Percentiles rank a stretch among this genome's conserved stretches.
phyloP scores from a whole-genome alignment of 2,797 vertebrate species.

The Hybognathus amarus region DNA sequence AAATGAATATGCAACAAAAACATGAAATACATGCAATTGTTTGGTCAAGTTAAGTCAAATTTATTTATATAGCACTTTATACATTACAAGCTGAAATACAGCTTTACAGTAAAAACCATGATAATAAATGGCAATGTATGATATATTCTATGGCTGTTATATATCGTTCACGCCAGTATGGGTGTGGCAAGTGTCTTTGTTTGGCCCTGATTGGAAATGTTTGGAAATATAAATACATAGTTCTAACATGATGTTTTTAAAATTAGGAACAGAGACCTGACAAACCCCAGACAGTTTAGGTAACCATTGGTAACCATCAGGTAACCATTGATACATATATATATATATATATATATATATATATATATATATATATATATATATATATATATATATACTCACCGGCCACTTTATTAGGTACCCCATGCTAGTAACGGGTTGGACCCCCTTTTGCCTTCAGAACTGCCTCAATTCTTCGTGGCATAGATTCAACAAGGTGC shows the following conservation, averaged over 20 bases:
- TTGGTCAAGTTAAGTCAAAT: neutral
- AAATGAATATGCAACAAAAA: neutral
- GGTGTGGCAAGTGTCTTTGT: neutral
- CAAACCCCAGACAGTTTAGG: no score
- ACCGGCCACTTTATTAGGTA: no score
- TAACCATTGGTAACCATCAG: neutral
- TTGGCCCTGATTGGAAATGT: neutral
- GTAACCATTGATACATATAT: no score
- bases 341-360: no score
- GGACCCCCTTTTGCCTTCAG: no score
- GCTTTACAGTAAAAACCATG: neutral
- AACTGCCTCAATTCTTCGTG: no score
- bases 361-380: no score
- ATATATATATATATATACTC: no score
- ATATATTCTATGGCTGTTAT: neutral
- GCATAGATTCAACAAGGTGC: no score
- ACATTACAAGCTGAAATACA: neutral
- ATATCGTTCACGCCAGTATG: neutral
- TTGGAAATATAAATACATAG: neutral
- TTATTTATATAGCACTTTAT: neutral
- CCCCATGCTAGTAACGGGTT: no score
- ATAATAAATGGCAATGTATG: neutral
- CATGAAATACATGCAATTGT: neutral
- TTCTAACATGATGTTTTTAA: neutral
- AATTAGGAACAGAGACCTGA: neutral